Base-by-base conservation (phyloP, 2,888 invertebrate genomes). In the Drosophila kambysellisi region DNA sequence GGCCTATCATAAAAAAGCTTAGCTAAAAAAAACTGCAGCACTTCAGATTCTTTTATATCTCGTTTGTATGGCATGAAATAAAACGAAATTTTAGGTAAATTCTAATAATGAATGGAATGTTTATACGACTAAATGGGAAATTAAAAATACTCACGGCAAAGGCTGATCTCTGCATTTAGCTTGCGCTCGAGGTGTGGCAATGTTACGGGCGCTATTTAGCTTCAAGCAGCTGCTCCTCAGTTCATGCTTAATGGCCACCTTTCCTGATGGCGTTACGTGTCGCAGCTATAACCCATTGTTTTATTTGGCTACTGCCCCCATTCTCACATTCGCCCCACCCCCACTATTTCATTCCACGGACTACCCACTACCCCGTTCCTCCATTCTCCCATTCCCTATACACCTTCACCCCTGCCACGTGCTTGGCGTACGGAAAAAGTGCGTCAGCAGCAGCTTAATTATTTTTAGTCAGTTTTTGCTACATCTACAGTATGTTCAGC, bases 401-500 rank as follows among this genome's bases (percentile, higher is more conserved):
- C 29, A 37, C 12, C 17, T n/a, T 7, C 20, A 39, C 62, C 15
- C 2, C 51, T 68, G 83, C 83, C 86, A 85, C 85, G 85, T 85
- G 86, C 82, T 75, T 70, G 51, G 88, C 86, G 81, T 85, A 80
- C 86, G 83, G 79, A 86, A 85, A 88, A 88, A 85, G 83, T 85
- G 85, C 85, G 85, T 85, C 85, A 83, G 86, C 88, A 88, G 88
- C 80, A 78, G 88, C 88, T 85, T 85, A 88, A 85, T 85, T 85
- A 85, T 85, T 88, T 85, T 85, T 85, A 88, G 83, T 76, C 80
- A 80, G 71, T 80, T 76, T 76, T 63, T 66, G 79, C 79, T 64
- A 71, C 62, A 63, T 48, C 52, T 48, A 63, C 61, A 52, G 64
- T 62, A 46, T 69, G 43, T 48, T 59, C 64, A 35, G 39, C 35